Evolutionary conservation across 1,140 invertebrate genomes (phyloP), one percentile per base, ranked within the genome.

Genomic region (Vanessa atalanta): DNA sequence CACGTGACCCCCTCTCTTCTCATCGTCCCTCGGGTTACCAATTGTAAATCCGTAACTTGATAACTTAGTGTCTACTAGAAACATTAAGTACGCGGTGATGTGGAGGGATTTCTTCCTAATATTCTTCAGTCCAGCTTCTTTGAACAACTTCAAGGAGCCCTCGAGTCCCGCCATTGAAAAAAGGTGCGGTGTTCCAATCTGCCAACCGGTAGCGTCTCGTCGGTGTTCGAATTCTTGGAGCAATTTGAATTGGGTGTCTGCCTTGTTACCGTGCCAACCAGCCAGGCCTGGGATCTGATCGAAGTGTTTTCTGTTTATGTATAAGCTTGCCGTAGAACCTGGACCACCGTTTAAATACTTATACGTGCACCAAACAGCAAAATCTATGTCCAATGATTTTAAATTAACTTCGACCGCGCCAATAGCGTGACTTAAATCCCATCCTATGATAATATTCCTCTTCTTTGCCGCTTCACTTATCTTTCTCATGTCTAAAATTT

Each of bases 281-380:
- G 84, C 72, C 16, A 92, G 48, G 8, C 88, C 88, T 16, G 88
- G 88, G 0, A 83, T 70, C 2, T 70, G 72, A 0, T 84, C 23
- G 55, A 89, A 90, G 73, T 92, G 88, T 70, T 85, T 88, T 13
- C 79, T 87, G 63, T 91, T 91, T 15, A 91, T 87, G 37, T 90
- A 91, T 16, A 91, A 66, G 11, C 78, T 86, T 0, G 88, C 83
- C 5, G 83, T 23, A 0, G 88, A 79, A 0, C 90, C 90, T 0
- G 89, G 88, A 0, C 89, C 89, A 1, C 88, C 88, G 43, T 92
- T 91, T 16, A 92, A 66, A 51, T 91, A 90, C 76, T 92, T 91
- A 68, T 92, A 92, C 14, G 88, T 89, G 47, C 89, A 91, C 88
- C 89, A 90, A 8, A 90, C 79, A 8, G 87, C 90, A 61, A 92